Base-by-base conservation (phyloP, 2,797 vertebrate genomes). In the Falco peregrinus region DNA sequence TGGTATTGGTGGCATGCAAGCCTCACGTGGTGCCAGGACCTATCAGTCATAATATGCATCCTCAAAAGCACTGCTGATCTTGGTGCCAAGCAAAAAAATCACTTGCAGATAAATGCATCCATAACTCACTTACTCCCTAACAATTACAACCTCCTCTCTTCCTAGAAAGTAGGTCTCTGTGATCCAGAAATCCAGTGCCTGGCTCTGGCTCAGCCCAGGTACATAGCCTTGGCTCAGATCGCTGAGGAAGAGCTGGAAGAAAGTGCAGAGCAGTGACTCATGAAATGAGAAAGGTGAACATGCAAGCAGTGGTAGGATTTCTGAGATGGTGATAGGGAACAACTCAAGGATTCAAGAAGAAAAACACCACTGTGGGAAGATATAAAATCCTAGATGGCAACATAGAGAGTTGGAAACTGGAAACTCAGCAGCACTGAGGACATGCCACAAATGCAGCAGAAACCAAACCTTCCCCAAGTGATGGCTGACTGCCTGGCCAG, bases 1-100 rank as follows among this genome's bases (percentile, higher is more conserved):
- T 0, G 1, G 25, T 50, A 50, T 8, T 0, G 0, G 41, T 70
- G 41, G 6, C 16, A 48, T 9, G 11, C 12, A 76, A 71, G 45
- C 13, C 39, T 37, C 53, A 10, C 47, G 39, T 15, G 9, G 18
- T 50, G 41, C 8, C 20, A 37, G 33, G 28, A 60, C 31, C 16
- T 48, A 10, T n/a, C 26, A 54, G 41, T 59, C 2, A 1, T 56
- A 45, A 50, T 33, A 20, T 5, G 2, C 33, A 25, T 70, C 51
- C 63, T 80, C 11, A 39, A 16, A 8, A 84, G 35, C n/a, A 15
- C 53, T 35, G 25, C 37, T 48, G 63, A 67, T 61, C 25, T 71
- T 70, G 21, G 29, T 22, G 22, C 10, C 22, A 0, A 1, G 50
- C 22, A 88, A 70, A 77, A 70, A 71, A 47, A 39, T 28, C 5